Evolutionary conservation across 2,888 invertebrate genomes (phyloP).

Genomic region (Nemotelus nigrinus): DNA sequence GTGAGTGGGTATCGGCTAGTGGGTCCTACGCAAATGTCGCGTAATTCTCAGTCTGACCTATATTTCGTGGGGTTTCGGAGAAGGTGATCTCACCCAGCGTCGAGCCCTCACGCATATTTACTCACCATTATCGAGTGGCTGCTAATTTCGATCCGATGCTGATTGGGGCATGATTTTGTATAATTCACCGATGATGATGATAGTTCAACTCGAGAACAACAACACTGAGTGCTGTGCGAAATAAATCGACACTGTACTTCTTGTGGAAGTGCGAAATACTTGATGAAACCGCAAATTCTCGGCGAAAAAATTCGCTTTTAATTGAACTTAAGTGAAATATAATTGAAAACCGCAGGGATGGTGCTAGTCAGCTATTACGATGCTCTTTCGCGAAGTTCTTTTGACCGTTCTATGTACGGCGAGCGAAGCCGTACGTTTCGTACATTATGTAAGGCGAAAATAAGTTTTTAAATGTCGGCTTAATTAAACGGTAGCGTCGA

Average conservation of each 20-base stretch:
- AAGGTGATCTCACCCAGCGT: constrained; percentile 21
- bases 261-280: not conserved
- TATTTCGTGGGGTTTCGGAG: constrained; percentile 11
- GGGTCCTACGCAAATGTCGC: constrained; percentile 24
- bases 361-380: constrained; percentile 11
- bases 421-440: too few relatives aligned
- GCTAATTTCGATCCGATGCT: constrained; percentile 27
- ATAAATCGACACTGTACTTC: not conserved
- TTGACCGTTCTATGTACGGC: too few relatives aligned
- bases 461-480: not conserved
- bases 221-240: not conserved
- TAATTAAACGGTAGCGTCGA: not conserved
- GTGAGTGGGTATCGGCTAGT: not conserved
- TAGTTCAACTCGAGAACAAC: constrained; percentile 13
- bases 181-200: not conserved
- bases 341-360: constrained; percentile 40
- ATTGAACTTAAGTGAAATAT: constrained; percentile 32
- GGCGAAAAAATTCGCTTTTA: constrained; percentile 37
- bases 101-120: not conserved
- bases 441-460: too few relatives aligned
- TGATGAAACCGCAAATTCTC: constrained; percentile 23
- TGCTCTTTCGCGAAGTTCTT: not conserved
- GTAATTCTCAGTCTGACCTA: constrained; percentile 19
- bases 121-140: constrained; percentile 1
- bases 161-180: constrained; percentile 16